Evolutionary conservation across 2,797 vertebrate species (phyloP), one percentile per base, ranked within the genome.

Genomic region (Notoglanidium macrostoma): DNA sequence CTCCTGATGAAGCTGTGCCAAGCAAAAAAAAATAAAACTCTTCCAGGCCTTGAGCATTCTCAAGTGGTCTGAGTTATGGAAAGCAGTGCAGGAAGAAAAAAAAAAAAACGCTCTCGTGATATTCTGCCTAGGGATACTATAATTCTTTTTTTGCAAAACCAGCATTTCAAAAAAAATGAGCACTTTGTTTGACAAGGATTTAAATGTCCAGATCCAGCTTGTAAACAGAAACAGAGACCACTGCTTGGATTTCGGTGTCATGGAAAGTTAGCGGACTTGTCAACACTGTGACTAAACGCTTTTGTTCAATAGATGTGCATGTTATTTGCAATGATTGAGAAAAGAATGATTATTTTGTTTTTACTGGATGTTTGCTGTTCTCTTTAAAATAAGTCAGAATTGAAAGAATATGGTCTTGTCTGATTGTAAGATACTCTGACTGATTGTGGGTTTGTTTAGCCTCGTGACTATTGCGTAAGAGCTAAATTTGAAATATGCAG

Each of bases 61-160:
- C 93, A 90, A 95, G 94, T 95, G 93, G 92, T 90, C 90, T 90
- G 92, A 94, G 93, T 95, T 95, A 94, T 95, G 94, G 92, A 95
- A 92, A 94, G 89, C 83, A 82, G 83, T 73, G 17, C 91, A 90
- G 90, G 26, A 40, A 35, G 17, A 35, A 26, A 73, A 74, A 76
- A 51, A 77, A 51, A n/a, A 29, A 77, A 57, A 78, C 54, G 19
- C 40, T 14, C 93, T 93, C 91, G 51, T 87, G 90, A 90, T 92
- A 93, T 92, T 89, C 88, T 90, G 92, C 89, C 88, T 93, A 93
- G 93, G 91, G 88, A 91, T 93, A 92, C 92, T 92, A 92, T 90
- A 92, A 93, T 93, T 90, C 87, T 91, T 91, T 93, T 91, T 86
- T 74, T 84, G 85, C 84, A 89, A 88, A 91, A 85, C 76, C 84